Evolutionary conservation across 2,113 vertebrate genomes (phyloP).

Genomic region (Thymallus thymallus): DNA sequence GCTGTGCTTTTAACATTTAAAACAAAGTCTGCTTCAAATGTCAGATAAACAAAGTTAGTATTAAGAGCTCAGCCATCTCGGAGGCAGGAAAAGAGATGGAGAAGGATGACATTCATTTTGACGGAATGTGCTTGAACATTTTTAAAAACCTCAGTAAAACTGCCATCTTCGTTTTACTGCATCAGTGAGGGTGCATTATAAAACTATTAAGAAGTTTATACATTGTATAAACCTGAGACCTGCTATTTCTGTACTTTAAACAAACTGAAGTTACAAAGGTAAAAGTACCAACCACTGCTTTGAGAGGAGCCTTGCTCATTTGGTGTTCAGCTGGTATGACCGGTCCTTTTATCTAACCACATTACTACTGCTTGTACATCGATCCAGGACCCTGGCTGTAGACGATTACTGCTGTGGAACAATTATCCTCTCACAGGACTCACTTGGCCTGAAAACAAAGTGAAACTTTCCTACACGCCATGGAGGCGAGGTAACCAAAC

Average conservation of each 20-base stretch:
- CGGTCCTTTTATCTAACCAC: constrained; percentile 14
- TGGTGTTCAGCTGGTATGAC: constrained; percentile 13
- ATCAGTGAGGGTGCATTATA: constrained; percentile 22
- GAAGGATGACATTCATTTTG: constrained; percentile 42
- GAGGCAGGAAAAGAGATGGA: constrained; percentile 34
- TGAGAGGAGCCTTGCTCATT: background rate
- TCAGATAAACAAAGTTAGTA: constrained; percentile 34
- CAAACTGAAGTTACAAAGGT: background rate
- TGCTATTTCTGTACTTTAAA: constrained; percentile 2
- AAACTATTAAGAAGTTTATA: background rate
- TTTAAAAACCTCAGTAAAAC: constrained; percentile 51
- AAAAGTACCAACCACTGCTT: background rate
- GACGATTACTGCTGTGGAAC: constrained; percentile 26
- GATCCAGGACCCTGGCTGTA: constrained; percentile 18
- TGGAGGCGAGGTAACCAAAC: constrained; percentile 35
- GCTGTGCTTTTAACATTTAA: constrained; percentile 33
- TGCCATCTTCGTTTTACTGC: constrained; percentile 42
- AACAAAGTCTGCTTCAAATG: constrained; percentile 39
- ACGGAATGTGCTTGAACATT: constrained; percentile 45
- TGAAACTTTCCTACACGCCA: constrained; percentile 14
- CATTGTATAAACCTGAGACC: background rate
- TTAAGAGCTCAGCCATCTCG: background rate
- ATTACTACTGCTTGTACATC: constrained; percentile 19
- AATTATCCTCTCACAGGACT: constrained; percentile 22
- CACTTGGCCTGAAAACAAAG: constrained; percentile 38